Base-by-base conservation (phyloP, 1,140 invertebrate species). In the Drosophila mayri region DNA sequence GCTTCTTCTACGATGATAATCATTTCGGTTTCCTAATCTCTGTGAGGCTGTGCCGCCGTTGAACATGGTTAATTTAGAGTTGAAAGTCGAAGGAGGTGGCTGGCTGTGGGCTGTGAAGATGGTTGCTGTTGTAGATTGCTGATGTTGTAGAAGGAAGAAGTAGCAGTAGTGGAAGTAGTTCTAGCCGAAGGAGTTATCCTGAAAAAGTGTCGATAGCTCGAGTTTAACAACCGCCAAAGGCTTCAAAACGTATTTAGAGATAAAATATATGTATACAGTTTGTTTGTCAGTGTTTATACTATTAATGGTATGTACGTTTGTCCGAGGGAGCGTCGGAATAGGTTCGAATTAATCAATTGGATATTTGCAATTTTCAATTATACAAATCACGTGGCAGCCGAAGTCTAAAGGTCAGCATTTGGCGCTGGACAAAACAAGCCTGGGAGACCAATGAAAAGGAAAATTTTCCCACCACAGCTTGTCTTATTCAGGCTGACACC, bases 81-180 rank as follows among this genome's bases (percentile, higher is more conserved):
- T 81, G 79, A 47, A 65, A 81, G 78, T 59, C 64, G 78, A 76
- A 72, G 78, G 65, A 76, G 58, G 72, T 80, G 75, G 78, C 54
- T 81, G 78, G 65, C 67, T 81, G 79, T 81, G 78, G 78, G 79
- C 66, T 81, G 79, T 81, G 79, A 59, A 81, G 78, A 76, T 71
- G 59, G 73, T 81, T 61, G 79, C 79, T 63, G 72, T 81, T 81
- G 78, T 81, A 64, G 78, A 65, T 81, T 75, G 77, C 55, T 80
- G 77, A 68, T 80, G 79, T 81, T 81, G 79, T 76, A 81, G 72
- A 81, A 70, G 72, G 79, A 71, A 76, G 65, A 81, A 79, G 78
- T 80, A 80, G 78, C 72, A 76, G 78, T 80, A 76, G 78, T 80
- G 75, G 74, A 81, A 80, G 73, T 81, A 76, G 79, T 77, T 77